These are phyloP conservation scores for Cryptomyrus ogoouensis DNA, from an alignment of 2,113 vertebrate species.

Conservation along the genomic window DNA sequence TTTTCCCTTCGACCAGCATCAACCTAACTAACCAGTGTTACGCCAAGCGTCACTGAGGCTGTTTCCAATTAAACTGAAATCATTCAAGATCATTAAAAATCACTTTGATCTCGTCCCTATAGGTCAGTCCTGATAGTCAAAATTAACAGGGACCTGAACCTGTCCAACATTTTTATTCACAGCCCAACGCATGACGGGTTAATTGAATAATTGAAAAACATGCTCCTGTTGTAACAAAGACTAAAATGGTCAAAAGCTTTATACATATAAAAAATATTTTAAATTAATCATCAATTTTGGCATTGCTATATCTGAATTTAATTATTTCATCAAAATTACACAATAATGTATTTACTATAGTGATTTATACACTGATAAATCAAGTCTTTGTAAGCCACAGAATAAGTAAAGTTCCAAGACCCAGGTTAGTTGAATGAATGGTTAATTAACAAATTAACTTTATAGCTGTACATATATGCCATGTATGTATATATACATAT, in stretches of 20 bases:
- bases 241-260: background rate
- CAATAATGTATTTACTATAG: background rate
- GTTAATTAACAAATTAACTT: background rate
- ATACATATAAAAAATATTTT: background rate
- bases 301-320: background rate
- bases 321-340: background rate
- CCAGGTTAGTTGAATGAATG: background rate
- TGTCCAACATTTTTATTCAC: background rate
- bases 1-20: background rate
- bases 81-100: background rate
- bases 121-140: background rate
- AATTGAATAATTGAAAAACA: background rate
- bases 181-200: background rate
- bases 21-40: background rate
- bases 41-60: background rate
- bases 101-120: background rate
- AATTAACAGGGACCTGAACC: background rate
- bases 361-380: background rate
- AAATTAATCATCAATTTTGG: background rate
- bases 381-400: background rate
- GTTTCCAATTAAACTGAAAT: background rate
- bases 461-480: background rate
- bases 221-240: background rate
- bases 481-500: background rate
- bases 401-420: background rate